Base-by-base conservation (phyloP, 1,140 invertebrate species). In the Agrilus planipennis region DNA sequence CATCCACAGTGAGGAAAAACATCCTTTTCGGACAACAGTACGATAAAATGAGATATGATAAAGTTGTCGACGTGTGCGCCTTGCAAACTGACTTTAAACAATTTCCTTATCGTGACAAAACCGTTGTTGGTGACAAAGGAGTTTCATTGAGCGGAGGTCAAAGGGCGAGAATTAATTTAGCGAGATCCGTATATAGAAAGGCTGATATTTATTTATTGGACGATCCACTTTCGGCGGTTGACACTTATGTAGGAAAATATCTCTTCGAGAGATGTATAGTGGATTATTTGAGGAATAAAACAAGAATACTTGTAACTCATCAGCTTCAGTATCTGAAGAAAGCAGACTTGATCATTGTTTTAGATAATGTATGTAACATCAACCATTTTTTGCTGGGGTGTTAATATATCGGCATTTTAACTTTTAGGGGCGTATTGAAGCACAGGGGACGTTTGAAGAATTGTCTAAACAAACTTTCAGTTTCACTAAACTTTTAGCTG, bases 41-140 rank as follows among this genome's bases (percentile, higher is more conserved):
- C 27, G 49, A 59, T 38, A 52, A 57, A 28, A 53, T 70, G 12
- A 70, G 72, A 27, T 89, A 87, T 52, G 65, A 70, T 40, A 68
- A 72, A 58, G 75, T 84, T 3, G 63, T 73, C 6, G 62, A 67
- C 54, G 74, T 71, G 7, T 80, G 77, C 49, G 74, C 76, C 11
- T 62, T 83, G 11, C 62, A 69, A 38, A 70, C 71, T 43, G 87
- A 90, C 57, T 75, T 89, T 45, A 76, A 75, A 46, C 67, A 75
- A 45, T 71, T 80, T 37, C 74, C 73, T n/a, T 68, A 73, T 45
- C 78, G 82, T 2, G 86, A 89, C 53, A 62, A 68, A 42, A 88
- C 84, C 0, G 62, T 83, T n/a, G 81, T 90, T 9, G 86, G 87
- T 11, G 87, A 91, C 54, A 68, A 78, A 37, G 88, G 88, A 32